A percentile compares a stretch with the other conserved stretches of the same genome.
These are phyloP conservation scores for Cheilosia pagana DNA, from an alignment of 2,888 invertebrate species.

Conservation along the genomic window DNA sequence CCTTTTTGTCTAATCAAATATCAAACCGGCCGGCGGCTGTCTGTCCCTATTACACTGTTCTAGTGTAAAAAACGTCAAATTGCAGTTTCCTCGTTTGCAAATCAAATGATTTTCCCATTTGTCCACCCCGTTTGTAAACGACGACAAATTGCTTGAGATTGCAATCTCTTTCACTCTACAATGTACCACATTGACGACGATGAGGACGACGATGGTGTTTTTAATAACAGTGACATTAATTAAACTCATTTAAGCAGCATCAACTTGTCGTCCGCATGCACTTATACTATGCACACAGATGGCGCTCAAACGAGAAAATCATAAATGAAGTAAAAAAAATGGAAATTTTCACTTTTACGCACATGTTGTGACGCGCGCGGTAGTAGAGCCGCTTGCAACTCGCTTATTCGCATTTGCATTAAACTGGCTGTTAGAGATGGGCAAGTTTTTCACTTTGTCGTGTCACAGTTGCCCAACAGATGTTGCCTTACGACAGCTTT, in stretches of 20 bases:
- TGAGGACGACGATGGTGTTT: conserved; percentile 34
- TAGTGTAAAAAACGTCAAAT: background rate
- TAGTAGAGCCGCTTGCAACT: conserved; percentile 1
- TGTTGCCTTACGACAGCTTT: conserved; percentile 25
- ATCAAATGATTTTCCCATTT: conserved; percentile 56
- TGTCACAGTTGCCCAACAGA: conserved; percentile 22
- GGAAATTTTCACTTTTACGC: conserved; percentile 45
- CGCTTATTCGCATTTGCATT: conserved; percentile 49
- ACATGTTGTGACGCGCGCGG: background rate
- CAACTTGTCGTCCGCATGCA: conserved; percentile 12
- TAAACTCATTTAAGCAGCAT: conserved; percentile 57
- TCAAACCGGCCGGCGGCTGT: too few relatives aligned
- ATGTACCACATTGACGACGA: background rate
- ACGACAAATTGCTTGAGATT: conserved; percentile 57
- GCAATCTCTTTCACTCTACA: conserved; percentile 46
- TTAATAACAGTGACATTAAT: conserved; percentile 64
- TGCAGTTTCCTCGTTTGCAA: conserved; percentile 45
- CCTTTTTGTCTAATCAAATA: background rate
- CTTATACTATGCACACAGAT: background rate
- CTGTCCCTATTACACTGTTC: background rate
- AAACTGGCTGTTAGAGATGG: conserved; percentile 37
- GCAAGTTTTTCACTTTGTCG: conserved; percentile 13
- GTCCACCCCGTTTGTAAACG: conserved; percentile 12
- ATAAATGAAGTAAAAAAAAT: conserved; percentile 3
- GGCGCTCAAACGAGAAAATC: conserved; percentile 15